Evolutionary conservation across 2,797 vertebrate genomes (phyloP).

Genomic region (Cuniculus paca): DNA sequence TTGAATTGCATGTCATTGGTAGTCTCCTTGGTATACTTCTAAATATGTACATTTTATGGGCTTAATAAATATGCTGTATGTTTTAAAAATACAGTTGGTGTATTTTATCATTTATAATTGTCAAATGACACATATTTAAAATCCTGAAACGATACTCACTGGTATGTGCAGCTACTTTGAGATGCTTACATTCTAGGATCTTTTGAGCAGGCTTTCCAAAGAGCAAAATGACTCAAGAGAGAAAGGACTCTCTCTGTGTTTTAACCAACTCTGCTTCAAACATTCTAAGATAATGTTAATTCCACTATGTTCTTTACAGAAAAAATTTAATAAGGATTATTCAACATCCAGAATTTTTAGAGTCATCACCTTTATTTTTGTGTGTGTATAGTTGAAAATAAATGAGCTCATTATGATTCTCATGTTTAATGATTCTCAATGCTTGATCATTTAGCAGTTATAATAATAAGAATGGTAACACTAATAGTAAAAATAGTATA

Average conservation of each 20-base stretch:
- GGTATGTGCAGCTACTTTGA: not conserved
- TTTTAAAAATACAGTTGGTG: not conserved
- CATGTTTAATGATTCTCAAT: not conserved
- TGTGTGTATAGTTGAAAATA: slow-evolving; percentile 38
- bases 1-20: not conserved
- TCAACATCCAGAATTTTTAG: slow-evolving; percentile 31
- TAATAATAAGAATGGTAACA: not conserved
- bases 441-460: not conserved
- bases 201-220: slow-evolving; percentile 27
- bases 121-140: slow-evolving; percentile 48
- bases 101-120: not conserved
- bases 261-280: slow-evolving; percentile 28
- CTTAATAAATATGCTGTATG: slow-evolving; percentile 18
- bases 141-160: not conserved
- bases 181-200: slow-evolving; percentile 14
- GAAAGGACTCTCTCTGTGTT: not conserved
- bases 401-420: not conserved
- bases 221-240: not conserved
- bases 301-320: not conserved
- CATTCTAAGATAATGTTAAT: slow-evolving; percentile 38
- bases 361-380: not conserved
- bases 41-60: not conserved
- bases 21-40: not conserved
- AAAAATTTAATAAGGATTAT: slow-evolving; percentile 9
- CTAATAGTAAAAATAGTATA: not conserved